These are phyloP conservation scores for Zonitis immaculata DNA, from an alignment of 2,888 invertebrate genomes.

Conservation along the genomic window DNA sequence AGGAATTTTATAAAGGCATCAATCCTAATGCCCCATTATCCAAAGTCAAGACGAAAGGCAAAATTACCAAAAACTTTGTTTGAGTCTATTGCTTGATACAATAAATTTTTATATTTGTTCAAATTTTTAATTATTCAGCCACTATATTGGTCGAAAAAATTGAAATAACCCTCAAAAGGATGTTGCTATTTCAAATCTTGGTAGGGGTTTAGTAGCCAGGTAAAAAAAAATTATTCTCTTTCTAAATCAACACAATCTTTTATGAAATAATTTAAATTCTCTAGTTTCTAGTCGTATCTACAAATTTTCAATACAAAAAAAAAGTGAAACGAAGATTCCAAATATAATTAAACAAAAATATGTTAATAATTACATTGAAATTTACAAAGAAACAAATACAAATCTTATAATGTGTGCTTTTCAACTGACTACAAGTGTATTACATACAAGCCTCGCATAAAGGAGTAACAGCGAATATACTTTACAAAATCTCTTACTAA, in stretches of 20 bases:
- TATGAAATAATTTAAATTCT: slow-evolving; percentile 17
- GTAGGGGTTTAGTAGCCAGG: too few relatives aligned
- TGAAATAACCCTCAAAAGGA: too few relatives aligned
- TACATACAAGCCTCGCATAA: neutral
- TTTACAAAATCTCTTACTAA: neutral
- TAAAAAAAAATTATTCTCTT: neutral
- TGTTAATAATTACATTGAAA: slow-evolving; percentile 16
- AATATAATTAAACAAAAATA: too few relatives aligned
- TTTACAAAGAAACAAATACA: slow-evolving; percentile 9
- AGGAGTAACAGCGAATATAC: neutral
- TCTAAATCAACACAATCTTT: slow-evolving; percentile 4
- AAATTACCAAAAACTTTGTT: slow-evolving; percentile 14
- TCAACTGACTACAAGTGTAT: neutral
- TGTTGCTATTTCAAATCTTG: too few relatives aligned
- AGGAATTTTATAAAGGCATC: slow-evolving; percentile 90
- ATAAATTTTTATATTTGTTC: too few relatives aligned
- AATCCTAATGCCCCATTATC: slow-evolving; percentile 80
- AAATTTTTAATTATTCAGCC: too few relatives aligned
- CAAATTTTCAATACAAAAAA: slow-evolving; percentile 25
- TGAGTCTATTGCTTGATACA: too few relatives aligned
- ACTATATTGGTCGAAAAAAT: too few relatives aligned
- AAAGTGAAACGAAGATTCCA: too few relatives aligned
- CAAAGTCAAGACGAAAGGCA: slow-evolving; percentile 57
- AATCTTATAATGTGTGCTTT: neutral
- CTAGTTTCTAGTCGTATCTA: slow-evolving; percentile 17